These are phyloP conservation scores for Phocides pigmalion DNA, from an alignment of 1,140 invertebrate species.

Conservation along the genomic window DNA sequence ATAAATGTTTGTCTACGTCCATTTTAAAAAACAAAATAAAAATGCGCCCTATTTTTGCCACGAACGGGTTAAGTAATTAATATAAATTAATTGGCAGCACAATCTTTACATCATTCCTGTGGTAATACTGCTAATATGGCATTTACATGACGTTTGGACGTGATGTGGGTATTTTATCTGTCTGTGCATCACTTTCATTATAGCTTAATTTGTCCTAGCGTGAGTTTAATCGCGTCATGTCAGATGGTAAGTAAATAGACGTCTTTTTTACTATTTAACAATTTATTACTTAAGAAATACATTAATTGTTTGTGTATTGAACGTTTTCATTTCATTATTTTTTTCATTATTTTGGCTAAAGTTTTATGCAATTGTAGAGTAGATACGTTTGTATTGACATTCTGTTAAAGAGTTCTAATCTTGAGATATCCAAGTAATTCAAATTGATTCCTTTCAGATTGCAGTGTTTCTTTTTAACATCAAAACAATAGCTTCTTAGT, in stretches of 20 bases:
- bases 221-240: conserved; percentile 4
- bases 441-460: too few relatives aligned
- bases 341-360: too few relatives aligned
- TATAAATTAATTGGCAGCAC: conserved; percentile 58
- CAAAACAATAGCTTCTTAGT: too few relatives aligned
- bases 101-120: conserved; percentile 37
- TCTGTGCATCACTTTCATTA: conserved; percentile 49
- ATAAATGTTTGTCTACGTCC: background rate
- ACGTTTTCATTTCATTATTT: too few relatives aligned
- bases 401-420: too few relatives aligned
- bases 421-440: too few relatives aligned
- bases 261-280: too few relatives aligned
- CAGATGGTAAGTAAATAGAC: conserved; percentile 26
- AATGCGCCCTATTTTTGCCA: conserved; percentile 25
- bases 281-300: background rate
- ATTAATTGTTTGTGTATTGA: too few relatives aligned
- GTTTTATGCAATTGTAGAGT: too few relatives aligned
- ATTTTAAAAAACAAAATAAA: background rate
- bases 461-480: too few relatives aligned
- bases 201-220: conserved; percentile 28
- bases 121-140: conserved; percentile 44
- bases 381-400: too few relatives aligned
- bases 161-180: conserved; percentile 58
- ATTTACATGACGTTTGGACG: conserved; percentile 62
- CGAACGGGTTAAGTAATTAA: conserved; percentile 67